Conservation (phyloP, 1,140 invertebrate genomes). For the Apis florea region DNA sequence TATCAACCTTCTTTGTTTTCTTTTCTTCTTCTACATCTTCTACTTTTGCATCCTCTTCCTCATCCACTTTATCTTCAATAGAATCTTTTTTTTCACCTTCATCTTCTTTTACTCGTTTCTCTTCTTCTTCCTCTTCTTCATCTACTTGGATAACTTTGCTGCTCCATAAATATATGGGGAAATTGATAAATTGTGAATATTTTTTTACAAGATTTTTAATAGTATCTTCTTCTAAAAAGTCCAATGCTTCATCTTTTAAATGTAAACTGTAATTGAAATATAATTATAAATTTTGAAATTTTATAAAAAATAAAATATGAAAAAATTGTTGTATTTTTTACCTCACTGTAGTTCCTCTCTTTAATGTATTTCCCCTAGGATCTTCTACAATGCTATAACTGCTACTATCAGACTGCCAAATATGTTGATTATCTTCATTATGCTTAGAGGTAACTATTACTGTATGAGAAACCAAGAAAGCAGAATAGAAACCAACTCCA, state of each 20-base stretch:
- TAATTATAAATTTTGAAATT: neutral
- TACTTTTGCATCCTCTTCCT: slow-evolving; percentile 83
- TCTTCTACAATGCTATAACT: slow-evolving; percentile 95
- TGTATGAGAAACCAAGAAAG: slow-evolving; percentile 95
- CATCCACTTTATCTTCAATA: slow-evolving; percentile 84
- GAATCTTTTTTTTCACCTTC: slow-evolving; percentile 79
- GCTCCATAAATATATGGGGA: slow-evolving; percentile 98
- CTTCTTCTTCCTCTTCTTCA: slow-evolving; percentile 83
- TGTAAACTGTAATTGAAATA: slow-evolving; percentile 84
- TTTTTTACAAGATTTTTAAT: slow-evolving; percentile 96
- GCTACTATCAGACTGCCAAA: slow-evolving; percentile 98
- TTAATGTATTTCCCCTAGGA: slow-evolving; percentile 94
- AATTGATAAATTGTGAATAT: slow-evolving; percentile 99
- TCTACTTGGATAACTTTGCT: slow-evolving; percentile 95
- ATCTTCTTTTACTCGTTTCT: slow-evolving; percentile 81
- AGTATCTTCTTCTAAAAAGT: slow-evolving; percentile 96
- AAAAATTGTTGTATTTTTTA: slow-evolving; percentile 42
- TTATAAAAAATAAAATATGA: neutral
- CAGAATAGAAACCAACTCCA: slow-evolving; percentile 98
- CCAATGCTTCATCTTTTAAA: slow-evolving; percentile 97
- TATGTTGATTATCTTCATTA: slow-evolving; percentile 97
- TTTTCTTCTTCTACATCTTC: slow-evolving; percentile 84
- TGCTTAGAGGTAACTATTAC: slow-evolving; percentile 97
- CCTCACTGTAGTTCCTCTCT: slow-evolving; percentile 88
- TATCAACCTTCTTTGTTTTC: slow-evolving; percentile 93